A percentile compares a stretch with the other conserved stretches of the same genome.
Evolutionary conservation across 2,888 invertebrate genomes (phyloP).

Genomic region (Gisinianus flammeolus): DNA sequence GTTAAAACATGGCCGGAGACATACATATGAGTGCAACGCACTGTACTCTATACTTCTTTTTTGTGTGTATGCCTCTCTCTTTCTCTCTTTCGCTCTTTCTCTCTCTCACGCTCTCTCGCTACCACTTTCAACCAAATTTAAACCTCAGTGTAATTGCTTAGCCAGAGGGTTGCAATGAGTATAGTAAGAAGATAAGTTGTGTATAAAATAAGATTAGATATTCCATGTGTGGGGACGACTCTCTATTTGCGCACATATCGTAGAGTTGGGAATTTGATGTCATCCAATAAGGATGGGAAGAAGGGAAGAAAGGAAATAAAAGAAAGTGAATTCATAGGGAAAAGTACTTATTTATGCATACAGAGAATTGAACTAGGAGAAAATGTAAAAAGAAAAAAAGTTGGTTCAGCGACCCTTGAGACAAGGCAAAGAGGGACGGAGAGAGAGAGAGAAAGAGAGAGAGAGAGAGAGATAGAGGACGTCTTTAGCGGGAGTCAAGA

Average conservation of each 20-base stretch:
- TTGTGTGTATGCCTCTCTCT: no score
- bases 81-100: neutral
- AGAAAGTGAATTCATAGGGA: neutral
- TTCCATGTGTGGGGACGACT: neutral
- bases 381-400: neutral
- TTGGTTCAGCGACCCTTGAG: neutral
- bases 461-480: slow-evolving; percentile 9
- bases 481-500: neutral
- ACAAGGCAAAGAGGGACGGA: slow-evolving; percentile 1
- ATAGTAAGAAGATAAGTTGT: neutral
- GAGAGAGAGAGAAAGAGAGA: slow-evolving; percentile 5
- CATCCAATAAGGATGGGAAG: no score
- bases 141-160: neutral
- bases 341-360: slow-evolving; percentile 31
- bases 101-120: no score
- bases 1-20: neutral
- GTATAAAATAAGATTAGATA: no score
- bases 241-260: neutral
- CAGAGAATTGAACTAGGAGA: slow-evolving; percentile 9
- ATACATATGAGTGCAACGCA: neutral
- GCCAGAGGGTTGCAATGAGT: neutral
- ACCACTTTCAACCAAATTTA: no score
- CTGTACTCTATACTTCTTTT: neutral
- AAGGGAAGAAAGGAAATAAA: no score
- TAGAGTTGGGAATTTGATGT: no score